Evolutionary conservation across 2,888 invertebrate species (phyloP).

Genomic region (Ariolimax columbianus): DNA sequence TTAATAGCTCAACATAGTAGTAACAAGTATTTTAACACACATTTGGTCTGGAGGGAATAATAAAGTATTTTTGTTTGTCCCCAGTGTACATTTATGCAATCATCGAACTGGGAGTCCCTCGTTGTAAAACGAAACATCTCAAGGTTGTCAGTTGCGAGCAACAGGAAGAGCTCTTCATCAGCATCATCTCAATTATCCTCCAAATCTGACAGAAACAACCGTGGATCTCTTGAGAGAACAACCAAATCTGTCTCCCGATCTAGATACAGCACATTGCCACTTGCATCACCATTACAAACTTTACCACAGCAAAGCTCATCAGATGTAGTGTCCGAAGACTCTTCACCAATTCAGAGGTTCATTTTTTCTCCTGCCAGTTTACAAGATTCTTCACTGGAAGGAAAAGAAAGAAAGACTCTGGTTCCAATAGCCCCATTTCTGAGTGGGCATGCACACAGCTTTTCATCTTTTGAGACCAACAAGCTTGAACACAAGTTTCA

Average conservation of each 20-base stretch:
- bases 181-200: neutral
- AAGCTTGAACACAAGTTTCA: slow-evolving; percentile 21
- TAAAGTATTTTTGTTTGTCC: slow-evolving; percentile 3
- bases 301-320: neutral
- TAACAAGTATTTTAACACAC: no score
- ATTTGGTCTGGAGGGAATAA: neutral
- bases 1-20: no score
- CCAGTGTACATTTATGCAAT: slow-evolving; percentile 51
- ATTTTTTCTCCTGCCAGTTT: slow-evolving; percentile 1
- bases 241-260: slow-evolving; percentile 5
- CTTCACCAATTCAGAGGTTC: neutral
- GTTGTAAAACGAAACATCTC: slow-evolving; percentile 43
- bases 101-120: slow-evolving; percentile 40
- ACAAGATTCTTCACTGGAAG: neutral
- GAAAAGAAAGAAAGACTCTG: slow-evolving; percentile 39
- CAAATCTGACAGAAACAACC: neutral
- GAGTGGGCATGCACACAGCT: slow-evolving; percentile 47
- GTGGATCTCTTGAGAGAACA: neutral
- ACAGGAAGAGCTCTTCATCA: slow-evolving; percentile 12
- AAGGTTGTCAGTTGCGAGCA: neutral
- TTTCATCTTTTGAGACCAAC: slow-evolving; percentile 47
- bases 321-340: neutral
- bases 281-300: neutral
- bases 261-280: neutral
- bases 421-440: slow-evolving; percentile 49